Conservation (phyloP, 2,797 vertebrate species). For the Smutsia gigantea region DNA sequence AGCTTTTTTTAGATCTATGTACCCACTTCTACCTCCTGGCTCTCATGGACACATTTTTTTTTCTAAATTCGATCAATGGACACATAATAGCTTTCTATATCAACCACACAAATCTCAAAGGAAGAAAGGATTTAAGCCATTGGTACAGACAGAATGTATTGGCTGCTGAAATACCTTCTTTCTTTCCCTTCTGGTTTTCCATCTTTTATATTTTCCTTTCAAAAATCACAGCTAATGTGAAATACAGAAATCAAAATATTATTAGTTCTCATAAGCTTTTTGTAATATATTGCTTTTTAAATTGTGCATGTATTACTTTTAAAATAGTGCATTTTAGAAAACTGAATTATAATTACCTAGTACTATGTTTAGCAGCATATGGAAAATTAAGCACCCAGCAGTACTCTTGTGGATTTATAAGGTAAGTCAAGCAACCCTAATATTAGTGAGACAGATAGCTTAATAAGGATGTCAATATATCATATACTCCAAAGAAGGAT, state of each 20-base stretch:
- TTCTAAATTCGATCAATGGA: not conserved
- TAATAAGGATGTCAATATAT: not conserved
- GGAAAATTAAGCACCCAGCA: conserved; percentile 28
- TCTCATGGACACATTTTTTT: not conserved
- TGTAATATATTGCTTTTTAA: conserved; percentile 8
- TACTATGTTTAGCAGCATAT: not conserved
- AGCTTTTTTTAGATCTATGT: not conserved
- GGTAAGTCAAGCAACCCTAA: not conserved
- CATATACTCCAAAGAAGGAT: conserved; percentile 1
- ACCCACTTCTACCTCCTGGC: not conserved
- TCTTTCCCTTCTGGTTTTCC: not conserved
- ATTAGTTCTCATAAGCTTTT: not conserved
- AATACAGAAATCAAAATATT: conserved; percentile 46
- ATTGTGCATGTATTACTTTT: not conserved
- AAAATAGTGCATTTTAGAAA: conserved; percentile 37
- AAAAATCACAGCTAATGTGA: conserved; percentile 38
- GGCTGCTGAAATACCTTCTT: not conserved
- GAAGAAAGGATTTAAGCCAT: not conserved
- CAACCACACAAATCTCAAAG: not conserved
- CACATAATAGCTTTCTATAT: not conserved
- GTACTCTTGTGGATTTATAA: not conserved
- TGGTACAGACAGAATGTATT: not conserved
- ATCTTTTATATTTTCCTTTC: not conserved
- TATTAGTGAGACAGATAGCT: not conserved
- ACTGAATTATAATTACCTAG: conserved; percentile 17